These are phyloP conservation scores for Pseudoips prasinana DNA, from an alignment of 2,888 invertebrate species.

Conservation along the genomic window DNA sequence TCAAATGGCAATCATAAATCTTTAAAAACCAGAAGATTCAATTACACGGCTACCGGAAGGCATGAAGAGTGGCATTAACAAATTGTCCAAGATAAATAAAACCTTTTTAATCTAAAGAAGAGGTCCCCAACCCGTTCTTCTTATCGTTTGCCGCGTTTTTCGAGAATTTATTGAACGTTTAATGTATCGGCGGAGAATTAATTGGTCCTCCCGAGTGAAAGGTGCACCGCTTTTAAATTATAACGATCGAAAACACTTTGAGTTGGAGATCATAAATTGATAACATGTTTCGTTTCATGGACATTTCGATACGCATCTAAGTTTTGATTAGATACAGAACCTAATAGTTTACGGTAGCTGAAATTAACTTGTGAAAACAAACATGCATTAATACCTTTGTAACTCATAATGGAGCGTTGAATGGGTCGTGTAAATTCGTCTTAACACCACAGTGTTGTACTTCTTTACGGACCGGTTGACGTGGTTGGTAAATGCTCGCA, in stretches of 20 bases:
- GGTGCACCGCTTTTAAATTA: slow-evolving; percentile 62
- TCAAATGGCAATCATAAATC: slow-evolving; percentile 66
- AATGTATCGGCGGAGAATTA: slow-evolving; percentile 70
- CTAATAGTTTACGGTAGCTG: too few relatives aligned
- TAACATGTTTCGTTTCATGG: slow-evolving; percentile 35
- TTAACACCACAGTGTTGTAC: too few relatives aligned
- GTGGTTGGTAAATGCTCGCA: too few relatives aligned
- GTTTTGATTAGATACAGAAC: too few relatives aligned
- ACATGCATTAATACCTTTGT: too few relatives aligned
- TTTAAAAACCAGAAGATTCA: slow-evolving; percentile 78
- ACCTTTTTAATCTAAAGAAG: slow-evolving; percentile 68
- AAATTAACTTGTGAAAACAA: too few relatives aligned
- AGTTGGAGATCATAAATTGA: slow-evolving; percentile 47
- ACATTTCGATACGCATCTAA: too few relatives aligned
- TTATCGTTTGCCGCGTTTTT: slow-evolving; percentile 59
- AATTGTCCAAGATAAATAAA: slow-evolving; percentile 80
- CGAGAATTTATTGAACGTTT: slow-evolving; percentile 69
- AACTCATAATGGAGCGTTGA: too few relatives aligned
- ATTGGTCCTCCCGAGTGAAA: slow-evolving; percentile 66
- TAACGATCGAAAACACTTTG: slow-evolving; percentile 62
- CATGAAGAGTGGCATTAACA: slow-evolving; percentile 75
- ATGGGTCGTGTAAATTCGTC: too few relatives aligned
- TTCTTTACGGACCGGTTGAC: too few relatives aligned
- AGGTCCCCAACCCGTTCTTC: slow-evolving; percentile 56
- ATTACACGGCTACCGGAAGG: slow-evolving; percentile 78